Percentiles rank a stretch among this genome's conserved stretches.
Evolutionary conservation across 2,113 vertebrate species (phyloP).

Genomic region (Carollia perspicillata): DNA sequence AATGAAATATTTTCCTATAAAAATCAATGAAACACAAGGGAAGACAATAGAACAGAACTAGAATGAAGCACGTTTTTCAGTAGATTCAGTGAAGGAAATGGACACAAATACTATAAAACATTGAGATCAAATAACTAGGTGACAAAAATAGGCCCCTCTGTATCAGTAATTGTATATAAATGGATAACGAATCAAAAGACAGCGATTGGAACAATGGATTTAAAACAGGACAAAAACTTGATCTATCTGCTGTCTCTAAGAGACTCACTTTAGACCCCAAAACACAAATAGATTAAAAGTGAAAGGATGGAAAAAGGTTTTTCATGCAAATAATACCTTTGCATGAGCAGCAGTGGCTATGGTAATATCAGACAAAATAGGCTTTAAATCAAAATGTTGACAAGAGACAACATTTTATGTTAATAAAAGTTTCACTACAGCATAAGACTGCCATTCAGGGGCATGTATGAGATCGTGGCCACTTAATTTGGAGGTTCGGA

Average conservation of each 20-base stretch:
- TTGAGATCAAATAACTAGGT: neutral
- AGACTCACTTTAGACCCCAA: neutral
- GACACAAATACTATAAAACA: neutral
- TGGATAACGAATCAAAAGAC: neutral
- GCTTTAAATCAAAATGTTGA: neutral
- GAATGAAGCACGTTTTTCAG: neutral
- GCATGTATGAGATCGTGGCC: too few species aligned
- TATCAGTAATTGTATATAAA: neutral
- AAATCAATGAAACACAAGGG: neutral
- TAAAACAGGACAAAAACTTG: neutral
- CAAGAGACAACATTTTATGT: neutral
- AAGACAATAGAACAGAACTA: neutral
- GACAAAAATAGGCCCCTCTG: neutral
- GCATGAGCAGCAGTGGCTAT: neutral
- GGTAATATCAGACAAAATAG: neutral
- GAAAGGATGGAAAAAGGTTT: neutral
- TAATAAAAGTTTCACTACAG: neutral
- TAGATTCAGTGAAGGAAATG: neutral
- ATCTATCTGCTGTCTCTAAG: neutral
- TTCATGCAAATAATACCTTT: neutral
- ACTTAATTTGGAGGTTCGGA: too few species aligned
- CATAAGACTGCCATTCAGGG: neutral
- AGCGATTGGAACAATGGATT: neutral
- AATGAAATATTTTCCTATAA: neutral
- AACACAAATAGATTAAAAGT: neutral